Conservation (phyloP, 2,888 invertebrate species). For the Cryptus viduatorius region DNA sequence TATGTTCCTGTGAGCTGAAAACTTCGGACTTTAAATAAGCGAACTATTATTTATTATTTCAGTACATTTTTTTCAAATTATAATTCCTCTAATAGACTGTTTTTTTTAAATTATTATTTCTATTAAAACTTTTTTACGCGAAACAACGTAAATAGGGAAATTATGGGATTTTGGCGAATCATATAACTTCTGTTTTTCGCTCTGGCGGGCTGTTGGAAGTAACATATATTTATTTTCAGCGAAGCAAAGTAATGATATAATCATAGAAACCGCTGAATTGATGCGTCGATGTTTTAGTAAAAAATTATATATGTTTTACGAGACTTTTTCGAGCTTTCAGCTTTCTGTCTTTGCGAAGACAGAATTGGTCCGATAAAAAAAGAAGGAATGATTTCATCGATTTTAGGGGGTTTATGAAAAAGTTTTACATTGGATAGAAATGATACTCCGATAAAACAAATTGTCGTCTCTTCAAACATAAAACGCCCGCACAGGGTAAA, state of each 20-base stretch:
- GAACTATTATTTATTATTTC: too few species aligned
- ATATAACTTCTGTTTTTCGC: background rate
- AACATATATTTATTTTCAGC: background rate
- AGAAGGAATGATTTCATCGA: background rate
- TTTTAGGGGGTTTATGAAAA: background rate
- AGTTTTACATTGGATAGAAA: background rate
- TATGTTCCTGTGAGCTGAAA: too few species aligned
- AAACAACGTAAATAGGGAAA: too few species aligned
- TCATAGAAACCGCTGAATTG: background rate
- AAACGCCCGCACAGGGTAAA: background rate
- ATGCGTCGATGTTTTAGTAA: background rate
- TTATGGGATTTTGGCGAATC: too few species aligned
- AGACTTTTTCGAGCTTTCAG: background rate
- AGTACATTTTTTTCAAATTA: too few species aligned
- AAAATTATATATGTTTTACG: background rate
- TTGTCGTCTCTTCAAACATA: background rate
- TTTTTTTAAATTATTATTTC: too few species aligned
- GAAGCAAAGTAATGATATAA: background rate
- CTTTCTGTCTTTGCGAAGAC: background rate
- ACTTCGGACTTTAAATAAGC: too few species aligned
- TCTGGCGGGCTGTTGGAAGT: background rate
- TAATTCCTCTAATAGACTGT: too few species aligned
- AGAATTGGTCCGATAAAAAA: background rate
- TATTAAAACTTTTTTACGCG: too few species aligned
- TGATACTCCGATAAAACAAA: background rate